Percentiles rank a stretch among this genome's conserved stretches.
phyloP scores from a whole-genome alignment of 2,113 vertebrate genomes.

The Ellobius talpinus region DNA sequence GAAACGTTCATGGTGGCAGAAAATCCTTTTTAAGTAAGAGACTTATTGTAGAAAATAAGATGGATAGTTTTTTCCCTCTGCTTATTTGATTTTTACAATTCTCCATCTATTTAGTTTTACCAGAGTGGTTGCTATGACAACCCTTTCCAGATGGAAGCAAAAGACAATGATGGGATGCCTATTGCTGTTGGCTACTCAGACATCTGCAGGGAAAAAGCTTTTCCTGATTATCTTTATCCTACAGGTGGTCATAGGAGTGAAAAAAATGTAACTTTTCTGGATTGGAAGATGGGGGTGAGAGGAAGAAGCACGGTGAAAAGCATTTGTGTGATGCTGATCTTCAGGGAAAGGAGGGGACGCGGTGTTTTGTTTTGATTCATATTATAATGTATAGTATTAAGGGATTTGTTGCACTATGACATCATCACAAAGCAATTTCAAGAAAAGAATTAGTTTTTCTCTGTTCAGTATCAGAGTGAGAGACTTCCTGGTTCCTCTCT shows the following conservation, averaged over 20 bases:
- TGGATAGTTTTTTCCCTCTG: background rate
- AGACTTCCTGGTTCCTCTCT: conserved; percentile 8
- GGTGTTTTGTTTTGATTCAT: conserved; percentile 30
- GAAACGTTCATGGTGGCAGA: background rate
- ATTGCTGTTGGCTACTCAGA: background rate
- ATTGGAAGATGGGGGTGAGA: conserved; percentile 26
- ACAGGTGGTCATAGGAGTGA: conserved; percentile 34
- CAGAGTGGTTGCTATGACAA: conserved; percentile 55
- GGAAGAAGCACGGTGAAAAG: conserved; percentile 26
- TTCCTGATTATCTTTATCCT: conserved; percentile 43
- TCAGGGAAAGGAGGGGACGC: background rate
- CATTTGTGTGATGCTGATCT: conserved; percentile 9
- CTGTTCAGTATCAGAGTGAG: conserved; percentile 7
- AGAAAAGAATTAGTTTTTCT: conserved; percentile 27
- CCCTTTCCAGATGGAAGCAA: background rate
- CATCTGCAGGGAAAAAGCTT: conserved; percentile 6
- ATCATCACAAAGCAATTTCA: conserved; percentile 18
- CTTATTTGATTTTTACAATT: background rate
- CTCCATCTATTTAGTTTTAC: conserved; percentile 59
- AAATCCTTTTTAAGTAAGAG: background rate
- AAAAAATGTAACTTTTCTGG: background rate
- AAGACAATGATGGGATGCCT: background rate
- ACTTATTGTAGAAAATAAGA: background rate
- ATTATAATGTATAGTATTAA: background rate
- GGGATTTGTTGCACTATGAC: background rate